These are phyloP conservation scores for Agrochola lychnidis DNA, from an alignment of 2,888 invertebrate species.

Conservation along the genomic window DNA sequence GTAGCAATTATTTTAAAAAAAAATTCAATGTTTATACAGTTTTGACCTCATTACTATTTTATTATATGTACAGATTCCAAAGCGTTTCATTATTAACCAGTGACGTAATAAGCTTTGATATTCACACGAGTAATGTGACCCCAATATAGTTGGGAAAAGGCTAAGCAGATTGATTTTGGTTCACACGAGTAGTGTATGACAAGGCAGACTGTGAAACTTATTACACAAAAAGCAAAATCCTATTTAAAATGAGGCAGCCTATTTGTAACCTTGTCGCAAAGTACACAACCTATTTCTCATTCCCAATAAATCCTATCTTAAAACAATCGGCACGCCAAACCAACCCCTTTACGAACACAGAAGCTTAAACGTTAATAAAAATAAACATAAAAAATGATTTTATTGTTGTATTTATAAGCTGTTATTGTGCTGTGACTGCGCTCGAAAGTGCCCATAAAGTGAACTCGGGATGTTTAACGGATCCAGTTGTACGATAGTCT, in stretches of 20 bases:
- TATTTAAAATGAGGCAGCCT: no score
- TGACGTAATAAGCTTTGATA: background rate
- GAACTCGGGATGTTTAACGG: constrained; percentile 55
- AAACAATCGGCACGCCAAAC: constrained; percentile 56
- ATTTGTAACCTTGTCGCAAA: background rate
- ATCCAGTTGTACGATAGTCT: constrained; percentile 38
- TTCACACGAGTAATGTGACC: background rate
- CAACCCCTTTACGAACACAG: constrained; percentile 53
- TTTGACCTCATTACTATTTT: no score
- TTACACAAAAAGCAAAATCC: background rate
- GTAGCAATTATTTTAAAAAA: no score
- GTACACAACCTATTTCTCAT: background rate
- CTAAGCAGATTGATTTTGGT: no score
- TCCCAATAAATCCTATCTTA: constrained; percentile 37
- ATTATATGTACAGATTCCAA: no score
- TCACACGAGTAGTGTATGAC: background rate
- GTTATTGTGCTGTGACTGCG: constrained; percentile 59
- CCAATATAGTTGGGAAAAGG: no score
- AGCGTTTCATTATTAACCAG: background rate
- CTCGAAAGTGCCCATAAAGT: constrained; percentile 60
- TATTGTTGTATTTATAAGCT: constrained; percentile 65
- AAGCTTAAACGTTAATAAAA: constrained; percentile 62
- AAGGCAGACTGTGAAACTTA: no score
- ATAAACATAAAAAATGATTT: constrained; percentile 63
- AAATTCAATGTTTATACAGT: no score